These are phyloP conservation scores for Prionace glauca DNA, from an alignment of 2,797 vertebrate species.

Conservation along the genomic window DNA sequence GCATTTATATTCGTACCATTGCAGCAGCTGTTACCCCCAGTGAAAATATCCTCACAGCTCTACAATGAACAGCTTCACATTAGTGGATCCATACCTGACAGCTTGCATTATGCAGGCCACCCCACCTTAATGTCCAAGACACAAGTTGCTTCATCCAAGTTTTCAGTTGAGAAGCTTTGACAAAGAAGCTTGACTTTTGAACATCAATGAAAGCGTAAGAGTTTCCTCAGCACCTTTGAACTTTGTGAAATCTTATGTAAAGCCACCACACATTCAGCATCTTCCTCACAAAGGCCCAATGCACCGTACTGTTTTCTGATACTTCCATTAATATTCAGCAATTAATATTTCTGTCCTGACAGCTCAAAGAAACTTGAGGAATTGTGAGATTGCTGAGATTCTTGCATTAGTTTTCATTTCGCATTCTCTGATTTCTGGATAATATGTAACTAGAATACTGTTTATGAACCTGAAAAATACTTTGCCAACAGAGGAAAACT, in stretches of 20 bases:
- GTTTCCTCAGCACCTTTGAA: not conserved
- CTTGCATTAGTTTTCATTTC: not conserved
- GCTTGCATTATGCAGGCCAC: not conserved
- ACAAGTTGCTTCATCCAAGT: not conserved
- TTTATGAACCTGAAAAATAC: not conserved
- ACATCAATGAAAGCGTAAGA: not conserved
- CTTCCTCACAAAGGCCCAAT: not conserved
- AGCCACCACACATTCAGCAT: not conserved
- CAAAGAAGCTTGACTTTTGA: not conserved
- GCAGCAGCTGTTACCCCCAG: not conserved
- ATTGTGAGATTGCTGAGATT: not conserved
- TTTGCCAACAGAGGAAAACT: not conserved
- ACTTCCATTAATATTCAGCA: not conserved
- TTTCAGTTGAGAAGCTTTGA: not conserved
- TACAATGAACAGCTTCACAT: not conserved
- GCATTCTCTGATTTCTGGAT: not conserved
- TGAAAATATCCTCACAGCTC: not conserved
- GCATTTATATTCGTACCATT: not conserved
- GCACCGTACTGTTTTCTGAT: not conserved
- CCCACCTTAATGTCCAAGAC: not conserved
- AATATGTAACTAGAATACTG: not conserved
- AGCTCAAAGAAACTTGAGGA: not conserved
- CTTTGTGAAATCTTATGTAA: not conserved
- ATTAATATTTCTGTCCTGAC: not conserved
- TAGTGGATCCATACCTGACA: not conserved